Percentiles rank a stretch among this genome's conserved stretches.
Evolutionary conservation across 1,140 invertebrate genomes (phyloP).

Genomic region (Wiebesia pumilae): DNA sequence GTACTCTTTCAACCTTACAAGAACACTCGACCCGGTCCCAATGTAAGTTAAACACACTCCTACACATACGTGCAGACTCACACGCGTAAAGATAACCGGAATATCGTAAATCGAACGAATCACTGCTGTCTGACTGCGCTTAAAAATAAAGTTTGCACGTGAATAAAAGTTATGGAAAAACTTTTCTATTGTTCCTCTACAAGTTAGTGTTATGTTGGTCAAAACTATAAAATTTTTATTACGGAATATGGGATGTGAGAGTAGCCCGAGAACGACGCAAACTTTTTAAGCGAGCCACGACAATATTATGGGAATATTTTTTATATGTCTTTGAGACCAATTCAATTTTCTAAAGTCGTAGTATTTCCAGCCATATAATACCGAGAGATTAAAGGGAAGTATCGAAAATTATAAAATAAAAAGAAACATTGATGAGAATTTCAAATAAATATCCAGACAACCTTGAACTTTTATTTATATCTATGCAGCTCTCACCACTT

Average conservation of each 20-base stretch:
- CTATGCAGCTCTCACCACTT: not conserved
- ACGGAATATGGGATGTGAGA: not conserved
- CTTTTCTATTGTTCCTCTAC: conserved; percentile 17
- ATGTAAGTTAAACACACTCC: conserved; percentile 60
- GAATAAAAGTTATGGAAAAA: conserved; percentile 50
- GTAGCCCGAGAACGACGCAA: not conserved
- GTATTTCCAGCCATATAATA: not conserved
- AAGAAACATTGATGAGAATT: not conserved
- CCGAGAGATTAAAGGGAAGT: not conserved
- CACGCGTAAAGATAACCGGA: not conserved
- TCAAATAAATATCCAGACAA: not conserved
- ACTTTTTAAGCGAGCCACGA: conserved; percentile 38
- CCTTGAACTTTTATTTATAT: not conserved
- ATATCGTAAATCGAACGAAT: conserved; percentile 29
- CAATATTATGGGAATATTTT: conserved; percentile 35
- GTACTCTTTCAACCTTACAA: conserved; percentile 86
- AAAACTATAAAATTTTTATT: conserved; percentile 49
- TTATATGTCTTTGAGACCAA: conserved; percentile 17
- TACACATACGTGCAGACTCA: too few relatives aligned
- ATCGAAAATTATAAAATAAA: conserved; percentile 18
- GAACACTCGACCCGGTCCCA: conserved; percentile 79
- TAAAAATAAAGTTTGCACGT: conserved; percentile 24
- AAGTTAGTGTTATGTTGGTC: conserved; percentile 37
- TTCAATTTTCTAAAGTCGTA: not conserved
- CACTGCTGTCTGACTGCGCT: conserved; percentile 10